Conservation (phyloP, 2,797 vertebrate species). For the Nyctibius grandis region DNA sequence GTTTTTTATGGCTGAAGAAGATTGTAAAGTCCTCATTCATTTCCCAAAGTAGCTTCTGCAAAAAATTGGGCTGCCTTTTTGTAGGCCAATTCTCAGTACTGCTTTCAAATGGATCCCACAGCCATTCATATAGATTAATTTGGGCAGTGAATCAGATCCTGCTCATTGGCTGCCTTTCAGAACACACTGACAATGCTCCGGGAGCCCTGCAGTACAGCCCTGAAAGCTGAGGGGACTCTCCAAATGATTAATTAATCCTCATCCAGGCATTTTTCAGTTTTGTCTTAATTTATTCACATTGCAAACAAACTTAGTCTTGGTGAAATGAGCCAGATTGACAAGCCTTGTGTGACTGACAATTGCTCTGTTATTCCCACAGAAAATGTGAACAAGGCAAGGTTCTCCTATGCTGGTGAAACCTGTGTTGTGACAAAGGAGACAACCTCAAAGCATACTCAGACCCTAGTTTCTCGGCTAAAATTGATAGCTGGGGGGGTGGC, state of each 20-base stretch:
- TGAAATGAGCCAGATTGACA: neutral
- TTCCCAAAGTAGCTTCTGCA: conserved; percentile 46
- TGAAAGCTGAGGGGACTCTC: neutral
- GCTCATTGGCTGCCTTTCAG: conserved; percentile 68
- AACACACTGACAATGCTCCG: neutral
- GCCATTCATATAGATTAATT: conserved; percentile 67
- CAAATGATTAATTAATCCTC: conserved; percentile 69
- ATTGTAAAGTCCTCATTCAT: conserved; percentile 64
- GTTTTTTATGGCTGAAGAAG: conserved; percentile 64
- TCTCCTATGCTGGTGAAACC: neutral
- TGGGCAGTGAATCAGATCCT: conserved; percentile 60
- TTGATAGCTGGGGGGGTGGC: neutral
- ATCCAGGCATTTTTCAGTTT: conserved; percentile 8
- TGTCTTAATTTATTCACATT: conserved; percentile 44
- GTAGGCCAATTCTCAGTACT: conserved; percentile 58
- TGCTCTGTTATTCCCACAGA: neutral
- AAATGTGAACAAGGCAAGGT: neutral
- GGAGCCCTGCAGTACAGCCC: neutral
- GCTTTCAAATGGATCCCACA: conserved; percentile 68
- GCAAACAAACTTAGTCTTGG: conserved; percentile 21
- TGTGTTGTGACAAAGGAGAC: neutral
- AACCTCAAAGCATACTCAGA: neutral
- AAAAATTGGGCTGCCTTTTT: conserved; percentile 66
- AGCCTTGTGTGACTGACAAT: neutral
- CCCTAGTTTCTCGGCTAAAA: neutral